Conservation (phyloP, 1,140 invertebrate genomes). For the Drosophila malerkotliana region DNA sequence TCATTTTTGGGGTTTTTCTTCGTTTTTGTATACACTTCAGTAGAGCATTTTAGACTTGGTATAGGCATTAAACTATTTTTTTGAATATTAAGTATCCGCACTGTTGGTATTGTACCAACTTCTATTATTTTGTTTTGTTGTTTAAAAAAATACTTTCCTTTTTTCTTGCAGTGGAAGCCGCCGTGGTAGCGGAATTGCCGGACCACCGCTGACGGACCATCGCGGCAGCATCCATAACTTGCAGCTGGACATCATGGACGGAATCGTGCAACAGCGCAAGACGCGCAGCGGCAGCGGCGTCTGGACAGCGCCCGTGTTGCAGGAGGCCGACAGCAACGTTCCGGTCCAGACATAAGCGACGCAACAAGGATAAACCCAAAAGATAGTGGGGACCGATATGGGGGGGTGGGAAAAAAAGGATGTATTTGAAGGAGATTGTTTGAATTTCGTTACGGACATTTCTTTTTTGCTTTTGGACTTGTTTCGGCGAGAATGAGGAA, state of each 20-base stretch:
- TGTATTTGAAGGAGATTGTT: not conserved
- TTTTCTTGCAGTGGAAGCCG: constrained; percentile 70
- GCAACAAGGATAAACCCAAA: not conserved
- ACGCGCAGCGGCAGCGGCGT: constrained; percentile 84
- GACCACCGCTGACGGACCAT: constrained; percentile 88
- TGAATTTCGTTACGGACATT: not conserved
- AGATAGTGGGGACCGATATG: not conserved
- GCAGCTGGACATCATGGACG: constrained; percentile 93
- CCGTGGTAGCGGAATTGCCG: constrained; percentile 78
- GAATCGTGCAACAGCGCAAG: constrained; percentile 92
- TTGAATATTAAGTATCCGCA: not conserved
- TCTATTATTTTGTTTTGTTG: too few species aligned
- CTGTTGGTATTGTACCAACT: too few species aligned
- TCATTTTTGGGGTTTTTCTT: not conserved
- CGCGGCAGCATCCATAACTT: constrained; percentile 91
- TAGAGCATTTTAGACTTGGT: too few species aligned
- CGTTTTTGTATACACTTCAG: not conserved
- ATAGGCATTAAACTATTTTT: too few species aligned
- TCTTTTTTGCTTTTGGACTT: not conserved
- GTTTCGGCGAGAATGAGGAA: not conserved
- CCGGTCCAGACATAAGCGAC: constrained; percentile 80
- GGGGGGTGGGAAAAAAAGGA: not conserved
- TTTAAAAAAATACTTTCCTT: not conserved
- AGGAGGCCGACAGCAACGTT: constrained; percentile 79
- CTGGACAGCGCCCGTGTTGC: constrained; percentile 74